Percentiles rank a stretch among this genome's conserved stretches.
These are phyloP conservation scores for Ochlodes sylvanus DNA, from an alignment of 2,888 invertebrate genomes.

Conservation along the genomic window DNA sequence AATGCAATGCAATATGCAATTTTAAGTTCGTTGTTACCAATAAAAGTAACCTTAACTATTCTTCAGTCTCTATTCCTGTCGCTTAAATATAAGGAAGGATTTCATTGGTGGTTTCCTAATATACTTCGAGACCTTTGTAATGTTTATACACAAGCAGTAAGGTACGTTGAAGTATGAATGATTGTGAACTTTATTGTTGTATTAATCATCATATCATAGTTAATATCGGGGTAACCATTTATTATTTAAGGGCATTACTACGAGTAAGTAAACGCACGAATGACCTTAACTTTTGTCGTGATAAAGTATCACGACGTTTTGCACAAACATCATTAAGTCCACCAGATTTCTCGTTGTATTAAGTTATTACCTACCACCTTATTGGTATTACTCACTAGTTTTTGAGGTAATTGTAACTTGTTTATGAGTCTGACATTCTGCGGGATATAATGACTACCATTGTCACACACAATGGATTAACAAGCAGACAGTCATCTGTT, in stretches of 20 bases:
- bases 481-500: too few species aligned
- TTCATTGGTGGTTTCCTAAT: slow-evolving; percentile 9
- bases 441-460: too few species aligned
- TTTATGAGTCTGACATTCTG: too few species aligned
- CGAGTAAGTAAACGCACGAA: slow-evolving; percentile 28
- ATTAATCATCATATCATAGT: neutral
- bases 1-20: neutral
- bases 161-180: neutral
- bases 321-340: slow-evolving; percentile 34
- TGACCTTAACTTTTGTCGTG: slow-evolving; percentile 34
- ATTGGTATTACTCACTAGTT: slow-evolving; percentile 10
- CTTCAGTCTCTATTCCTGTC: neutral
- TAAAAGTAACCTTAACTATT: slow-evolving; percentile 9
- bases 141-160: neutral
- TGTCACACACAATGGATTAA: too few species aligned
- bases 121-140: neutral
- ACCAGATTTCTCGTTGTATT: slow-evolving; percentile 28
- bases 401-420: slow-evolving; percentile 8
- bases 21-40: neutral
- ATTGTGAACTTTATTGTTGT: neutral
- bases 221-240: slow-evolving; percentile 21
- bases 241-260: slow-evolving; percentile 35
- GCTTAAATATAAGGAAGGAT: slow-evolving; percentile 6
- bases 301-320: slow-evolving; percentile 35
- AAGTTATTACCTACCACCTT: slow-evolving; percentile 34